Conservation (phyloP, 2,113 vertebrate genomes). For the Chaetorhynchus papuensis region DNA sequence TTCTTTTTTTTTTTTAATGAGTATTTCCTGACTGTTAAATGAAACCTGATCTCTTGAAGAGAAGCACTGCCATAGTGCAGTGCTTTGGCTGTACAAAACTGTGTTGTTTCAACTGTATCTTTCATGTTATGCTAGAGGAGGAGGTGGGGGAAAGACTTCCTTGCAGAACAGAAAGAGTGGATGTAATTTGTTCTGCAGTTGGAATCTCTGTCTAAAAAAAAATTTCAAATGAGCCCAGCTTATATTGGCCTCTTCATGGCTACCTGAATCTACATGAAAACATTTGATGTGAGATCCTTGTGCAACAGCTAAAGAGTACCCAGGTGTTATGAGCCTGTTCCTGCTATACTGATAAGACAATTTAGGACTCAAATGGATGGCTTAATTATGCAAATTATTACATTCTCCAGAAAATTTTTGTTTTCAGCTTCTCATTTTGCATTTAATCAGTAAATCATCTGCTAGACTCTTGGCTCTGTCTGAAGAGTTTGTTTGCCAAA, state of each 20-base stretch:
- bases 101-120: background rate
- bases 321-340: background rate
- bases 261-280: background rate
- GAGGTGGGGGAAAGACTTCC: background rate
- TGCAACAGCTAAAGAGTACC: background rate
- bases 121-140: background rate
- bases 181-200: background rate
- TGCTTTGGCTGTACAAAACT: background rate
- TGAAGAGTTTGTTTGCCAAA: conserved; percentile 31
- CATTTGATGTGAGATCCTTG: background rate
- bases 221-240: background rate
- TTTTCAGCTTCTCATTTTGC: conserved; percentile 40
- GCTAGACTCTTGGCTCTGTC: conserved; percentile 38
- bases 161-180: background rate
- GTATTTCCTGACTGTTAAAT: background rate
- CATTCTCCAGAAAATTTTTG: conserved; percentile 32
- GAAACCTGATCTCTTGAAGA: background rate
- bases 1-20: background rate
- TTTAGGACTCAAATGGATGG: background rate
- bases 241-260: background rate
- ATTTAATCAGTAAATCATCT: conserved; percentile 53
- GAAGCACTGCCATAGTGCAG: background rate
- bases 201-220: background rate
- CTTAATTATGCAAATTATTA: conserved; percentile 11
- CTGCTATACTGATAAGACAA: background rate